Conservation (phyloP, 2,797 vertebrate genomes). For the Nothura maculosa region DNA sequence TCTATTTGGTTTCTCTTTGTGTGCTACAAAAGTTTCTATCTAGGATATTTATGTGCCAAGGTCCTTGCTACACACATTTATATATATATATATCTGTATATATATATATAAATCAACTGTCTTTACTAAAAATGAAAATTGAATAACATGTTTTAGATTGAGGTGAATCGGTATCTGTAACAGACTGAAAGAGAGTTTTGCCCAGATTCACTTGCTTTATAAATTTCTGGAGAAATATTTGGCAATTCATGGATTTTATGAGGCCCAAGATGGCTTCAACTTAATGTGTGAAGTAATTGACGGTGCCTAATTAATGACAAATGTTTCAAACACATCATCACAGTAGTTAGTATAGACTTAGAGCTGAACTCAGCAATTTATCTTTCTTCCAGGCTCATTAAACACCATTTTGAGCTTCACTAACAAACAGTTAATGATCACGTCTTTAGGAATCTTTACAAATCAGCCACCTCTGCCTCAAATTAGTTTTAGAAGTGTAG, state of each 20-base stretch:
- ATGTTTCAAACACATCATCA: not conserved
- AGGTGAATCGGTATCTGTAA: slow-evolving; percentile 41
- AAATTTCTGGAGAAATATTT: slow-evolving; percentile 30
- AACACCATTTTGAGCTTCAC: slow-evolving; percentile 39
- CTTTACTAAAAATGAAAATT: slow-evolving; percentile 34
- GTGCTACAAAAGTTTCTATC: not conserved
- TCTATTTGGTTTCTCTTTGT: not conserved
- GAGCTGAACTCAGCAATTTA: slow-evolving; percentile 34
- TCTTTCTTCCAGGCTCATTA: slow-evolving; percentile 46
- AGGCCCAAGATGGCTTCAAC: slow-evolving; percentile 18
- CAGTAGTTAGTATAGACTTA: slow-evolving; percentile 2
- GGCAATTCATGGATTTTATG: slow-evolving; percentile 42
- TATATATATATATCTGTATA: too few species aligned
- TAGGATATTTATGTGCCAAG: not conserved
- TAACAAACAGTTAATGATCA: slow-evolving; percentile 21
- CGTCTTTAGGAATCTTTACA: slow-evolving; percentile 14
- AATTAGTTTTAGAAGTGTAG: not conserved
- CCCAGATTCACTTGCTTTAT: slow-evolving; percentile 38
- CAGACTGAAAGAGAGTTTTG: slow-evolving; percentile 25
- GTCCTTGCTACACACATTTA: not conserved
- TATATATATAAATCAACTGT: slow-evolving; percentile 3
- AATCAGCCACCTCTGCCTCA: slow-evolving; percentile 29
- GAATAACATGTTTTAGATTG: slow-evolving; percentile 14
- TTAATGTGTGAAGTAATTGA: slow-evolving; percentile 50
- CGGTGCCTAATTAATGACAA: slow-evolving; percentile 39